Percentiles rank a stretch among this genome's conserved stretches.
phyloP scores from a whole-genome alignment of 2,797 vertebrate species.

The Molossus alvarezi region DNA sequence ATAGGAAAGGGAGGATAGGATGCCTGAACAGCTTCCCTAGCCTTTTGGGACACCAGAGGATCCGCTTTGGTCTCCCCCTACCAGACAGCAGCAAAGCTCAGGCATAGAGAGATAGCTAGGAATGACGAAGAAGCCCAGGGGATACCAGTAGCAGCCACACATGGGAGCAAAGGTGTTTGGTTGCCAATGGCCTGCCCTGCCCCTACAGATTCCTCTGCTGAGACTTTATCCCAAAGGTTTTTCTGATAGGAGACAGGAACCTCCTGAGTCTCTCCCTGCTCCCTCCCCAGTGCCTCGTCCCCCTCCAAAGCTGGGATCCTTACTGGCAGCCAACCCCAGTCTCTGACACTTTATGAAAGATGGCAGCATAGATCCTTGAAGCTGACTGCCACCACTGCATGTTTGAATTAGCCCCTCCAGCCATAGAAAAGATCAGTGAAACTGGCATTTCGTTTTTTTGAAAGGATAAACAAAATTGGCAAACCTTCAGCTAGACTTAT shows the following conservation, averaged over 20 bases:
- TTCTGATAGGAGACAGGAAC: neutral
- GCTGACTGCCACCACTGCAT: neutral
- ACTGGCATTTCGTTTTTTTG: neutral
- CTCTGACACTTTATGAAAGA: neutral
- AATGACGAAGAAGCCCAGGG: neutral
- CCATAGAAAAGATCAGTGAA: neutral
- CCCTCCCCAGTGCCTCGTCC: neutral
- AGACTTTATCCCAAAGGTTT: neutral
- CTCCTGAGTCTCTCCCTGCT: neutral
- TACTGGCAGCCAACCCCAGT: neutral
- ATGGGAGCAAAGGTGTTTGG: fast-evolving
- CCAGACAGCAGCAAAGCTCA: neutral
- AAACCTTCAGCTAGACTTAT: neutral
- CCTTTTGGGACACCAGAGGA: neutral
- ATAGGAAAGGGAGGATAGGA: neutral
- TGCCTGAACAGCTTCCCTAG: neutral
- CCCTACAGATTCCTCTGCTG: neutral
- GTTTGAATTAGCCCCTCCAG: neutral
- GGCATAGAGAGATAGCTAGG: neutral
- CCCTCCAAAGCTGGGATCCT: neutral
- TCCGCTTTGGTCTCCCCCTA: neutral
- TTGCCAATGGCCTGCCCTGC: neutral
- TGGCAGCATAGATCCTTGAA: neutral
- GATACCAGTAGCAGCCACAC: neutral
- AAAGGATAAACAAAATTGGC: neutral